These are phyloP conservation scores for Amphiprion percula DNA, from an alignment of 2,113 vertebrate genomes.

Conservation along the genomic window DNA sequence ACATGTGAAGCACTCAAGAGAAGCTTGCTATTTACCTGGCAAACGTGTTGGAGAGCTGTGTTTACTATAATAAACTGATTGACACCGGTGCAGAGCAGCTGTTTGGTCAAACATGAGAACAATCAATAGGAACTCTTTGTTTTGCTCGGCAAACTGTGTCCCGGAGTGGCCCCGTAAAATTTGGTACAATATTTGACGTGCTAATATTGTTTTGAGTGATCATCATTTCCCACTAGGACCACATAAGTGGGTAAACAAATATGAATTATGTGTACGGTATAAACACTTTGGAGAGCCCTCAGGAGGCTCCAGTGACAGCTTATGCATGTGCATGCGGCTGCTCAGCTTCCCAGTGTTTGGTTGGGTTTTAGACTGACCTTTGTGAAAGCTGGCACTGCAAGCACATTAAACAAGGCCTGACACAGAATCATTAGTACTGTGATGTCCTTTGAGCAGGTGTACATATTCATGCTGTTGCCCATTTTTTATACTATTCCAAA, in stretches of 20 bases:
- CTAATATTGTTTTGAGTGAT: slow-evolving; percentile 79
- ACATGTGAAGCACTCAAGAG: slow-evolving; percentile 42
- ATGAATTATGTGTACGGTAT: slow-evolving; percentile 63
- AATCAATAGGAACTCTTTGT: slow-evolving; percentile 74
- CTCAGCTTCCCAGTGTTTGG: slow-evolving; percentile 13
- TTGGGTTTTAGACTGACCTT: slow-evolving; percentile 26
- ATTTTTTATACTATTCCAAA: background rate
- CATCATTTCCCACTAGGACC: slow-evolving; percentile 67
- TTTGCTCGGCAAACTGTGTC: slow-evolving; percentile 66
- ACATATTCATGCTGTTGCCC: background rate
- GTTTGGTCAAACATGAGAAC: slow-evolving; percentile 74
- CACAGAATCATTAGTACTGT: background rate
- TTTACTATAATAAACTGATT: slow-evolving; percentile 70
- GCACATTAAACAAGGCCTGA: slow-evolving; percentile 2
- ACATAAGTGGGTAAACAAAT: slow-evolving; percentile 78
- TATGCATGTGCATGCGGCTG: slow-evolving; percentile 41
- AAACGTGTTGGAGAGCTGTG: slow-evolving; percentile 50
- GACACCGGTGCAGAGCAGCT: slow-evolving; percentile 61
- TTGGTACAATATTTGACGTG: slow-evolving; percentile 75
- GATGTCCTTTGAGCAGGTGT: background rate
- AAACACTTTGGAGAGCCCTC: slow-evolving; percentile 67
- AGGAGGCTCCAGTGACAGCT: slow-evolving; percentile 29
- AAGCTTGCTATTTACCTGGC: slow-evolving; percentile 46
- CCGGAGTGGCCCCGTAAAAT: slow-evolving; percentile 56
- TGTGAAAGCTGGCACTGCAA: background rate